Base-by-base conservation (phyloP, 2,888 invertebrate species). In the Metallyticus violacea region DNA sequence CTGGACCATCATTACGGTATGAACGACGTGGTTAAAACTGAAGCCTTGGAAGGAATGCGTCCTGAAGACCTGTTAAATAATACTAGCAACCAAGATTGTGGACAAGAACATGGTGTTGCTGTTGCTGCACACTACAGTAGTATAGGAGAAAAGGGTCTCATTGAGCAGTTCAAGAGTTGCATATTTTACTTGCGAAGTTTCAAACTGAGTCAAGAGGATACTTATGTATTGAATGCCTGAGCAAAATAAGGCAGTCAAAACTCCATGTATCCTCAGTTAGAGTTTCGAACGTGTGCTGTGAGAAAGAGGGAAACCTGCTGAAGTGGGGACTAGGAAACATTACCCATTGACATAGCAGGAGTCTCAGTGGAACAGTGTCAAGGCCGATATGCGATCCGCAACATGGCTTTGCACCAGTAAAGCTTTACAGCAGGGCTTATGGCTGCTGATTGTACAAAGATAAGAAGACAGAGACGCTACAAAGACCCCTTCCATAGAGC, bases 161-260 rank as follows among this genome's bases (percentile, higher is more conserved):
- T 93, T 82, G 96, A 96, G 89, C 94, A 99, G 82, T 95, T 95
- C 89, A 95, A 97, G 90, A 99, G 99, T 29, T 95, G 97, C 29
- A 99, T 99, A 89, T 96, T 97, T 90, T 96, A 97, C 91, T 94
- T 99, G 93, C 94, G 99, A 89, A 99, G 99, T 92, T 99, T 99
- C 91, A 99, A 99, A 99, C 92, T 99, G 99, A 99, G 95, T 99
- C 22, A 99, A 99, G 93, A 97, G 97, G 91, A 97, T 98, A 93
- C 93, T 99, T 0, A 99, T 99, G 90, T 95, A 97, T 94, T 87
- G 91, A 92, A 88, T 96, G 96, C 92, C 92, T 95, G 90, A 94
- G 93, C 88, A 95, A 94, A 91, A 93, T 95, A 81, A 95, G 94
- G 90, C 93, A 94, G 89, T 92, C 90, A 4, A 95, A 94, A 90